phyloP scores from a whole-genome alignment of 2,113 vertebrate genomes.

The Brachirus orientalis region DNA sequence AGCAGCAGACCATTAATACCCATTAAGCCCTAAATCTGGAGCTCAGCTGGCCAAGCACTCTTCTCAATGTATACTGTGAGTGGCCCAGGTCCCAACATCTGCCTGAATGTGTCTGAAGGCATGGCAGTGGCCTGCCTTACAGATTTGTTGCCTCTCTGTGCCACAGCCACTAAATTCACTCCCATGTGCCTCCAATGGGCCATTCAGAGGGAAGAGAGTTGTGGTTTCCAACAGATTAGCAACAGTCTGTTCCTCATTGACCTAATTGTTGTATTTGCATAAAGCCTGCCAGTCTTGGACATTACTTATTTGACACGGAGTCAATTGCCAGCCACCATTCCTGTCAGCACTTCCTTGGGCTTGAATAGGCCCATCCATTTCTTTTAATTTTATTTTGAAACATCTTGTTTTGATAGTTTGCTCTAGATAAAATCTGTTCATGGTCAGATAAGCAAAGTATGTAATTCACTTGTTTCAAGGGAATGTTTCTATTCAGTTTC shows the following conservation, averaged over 20 bases:
- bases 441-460: constrained; percentile 46
- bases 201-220: constrained; percentile 66
- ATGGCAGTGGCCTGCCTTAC: constrained; percentile 49
- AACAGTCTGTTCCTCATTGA: constrained; percentile 78
- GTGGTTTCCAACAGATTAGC: constrained; percentile 78
- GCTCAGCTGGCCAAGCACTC: constrained; percentile 51
- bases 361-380: constrained; percentile 39
- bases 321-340: constrained; percentile 54
- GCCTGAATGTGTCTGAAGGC: constrained; percentile 63
- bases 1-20: constrained; percentile 60
- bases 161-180: constrained; percentile 52
- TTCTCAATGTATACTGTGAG: constrained; percentile 49
- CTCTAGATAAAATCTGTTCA: constrained; percentile 42
- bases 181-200: constrained; percentile 59
- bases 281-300: constrained; percentile 73
- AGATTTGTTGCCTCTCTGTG: constrained; percentile 44
- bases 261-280: constrained; percentile 77
- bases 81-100: constrained; percentile 76
- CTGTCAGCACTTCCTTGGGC: constrained; percentile 50
- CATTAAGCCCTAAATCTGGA: constrained; percentile 58
- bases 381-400: constrained; percentile 44
- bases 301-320: constrained; percentile 62
- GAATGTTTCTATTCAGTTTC: constrained; percentile 37
- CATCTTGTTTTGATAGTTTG: constrained; percentile 55
- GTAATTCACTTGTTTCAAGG: constrained; percentile 57